Conservation (phyloP, 2,113 vertebrate genomes). For the Sander vitreus region DNA sequence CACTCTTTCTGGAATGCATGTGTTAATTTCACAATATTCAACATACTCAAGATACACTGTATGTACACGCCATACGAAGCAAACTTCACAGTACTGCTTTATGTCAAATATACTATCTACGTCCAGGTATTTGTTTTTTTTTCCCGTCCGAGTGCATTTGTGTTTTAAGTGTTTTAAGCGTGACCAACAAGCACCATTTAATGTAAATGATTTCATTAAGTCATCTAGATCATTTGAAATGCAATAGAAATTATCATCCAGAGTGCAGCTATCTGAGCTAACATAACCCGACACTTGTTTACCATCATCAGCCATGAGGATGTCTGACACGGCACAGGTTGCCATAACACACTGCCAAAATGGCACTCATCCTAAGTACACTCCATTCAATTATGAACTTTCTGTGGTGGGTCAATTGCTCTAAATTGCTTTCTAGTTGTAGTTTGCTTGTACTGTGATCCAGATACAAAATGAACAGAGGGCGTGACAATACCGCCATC, state of each 20-base stretch:
- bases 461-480: conserved; percentile 21
- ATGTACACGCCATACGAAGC: conserved; percentile 65
- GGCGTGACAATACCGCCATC: conserved; percentile 7
- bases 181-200: conserved; percentile 61
- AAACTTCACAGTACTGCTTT: conserved; percentile 69
- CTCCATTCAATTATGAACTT: conserved; percentile 55
- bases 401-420: conserved; percentile 41
- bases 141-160: conserved; percentile 8
- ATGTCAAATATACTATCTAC: conserved; percentile 58
- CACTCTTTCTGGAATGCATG: conserved; percentile 55
- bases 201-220: background rate
- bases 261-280: background rate
- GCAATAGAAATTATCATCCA: conserved; percentile 18
- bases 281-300: background rate
- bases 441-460: conserved; percentile 33
- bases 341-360: conserved; percentile 48
- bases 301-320: conserved; percentile 16
- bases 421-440: conserved; percentile 48
- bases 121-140: conserved; percentile 28
- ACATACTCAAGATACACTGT: conserved; percentile 45
- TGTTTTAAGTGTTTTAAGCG: conserved; percentile 50
- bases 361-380: conserved; percentile 39
- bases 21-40: conserved; percentile 54
- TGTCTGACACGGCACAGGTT: conserved; percentile 33
- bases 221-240: background rate